Evolutionary conservation across 2,113 vertebrate genomes (phyloP).

Genomic region (Lepisosteus oculatus): DNA sequence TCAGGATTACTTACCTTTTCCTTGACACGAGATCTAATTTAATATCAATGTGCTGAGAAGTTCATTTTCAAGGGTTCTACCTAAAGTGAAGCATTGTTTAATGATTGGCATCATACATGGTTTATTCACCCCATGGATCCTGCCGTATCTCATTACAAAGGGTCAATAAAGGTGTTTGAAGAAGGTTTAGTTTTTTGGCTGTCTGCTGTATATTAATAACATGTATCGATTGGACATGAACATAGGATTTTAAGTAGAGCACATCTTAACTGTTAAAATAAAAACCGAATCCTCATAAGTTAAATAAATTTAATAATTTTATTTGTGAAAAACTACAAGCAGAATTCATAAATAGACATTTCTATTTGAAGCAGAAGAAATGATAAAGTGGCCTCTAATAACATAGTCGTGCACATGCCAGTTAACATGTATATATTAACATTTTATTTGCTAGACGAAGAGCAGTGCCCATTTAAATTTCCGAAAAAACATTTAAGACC

Average conservation of each 20-base stretch:
- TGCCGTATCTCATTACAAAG: no score
- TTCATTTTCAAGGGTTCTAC: no score
- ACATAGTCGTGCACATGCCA: slow-evolving; percentile 99
- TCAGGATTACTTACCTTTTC: no score
- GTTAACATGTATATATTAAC: slow-evolving; percentile 98
- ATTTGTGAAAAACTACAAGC: slow-evolving; percentile 99
- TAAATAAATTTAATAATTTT: slow-evolving; percentile 96
- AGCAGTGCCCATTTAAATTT: slow-evolving; percentile 93
- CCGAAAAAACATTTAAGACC: slow-evolving; percentile 91
- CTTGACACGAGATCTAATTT: no score
- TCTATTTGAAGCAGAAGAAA: slow-evolving; percentile 98
- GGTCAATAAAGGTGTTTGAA: no score
- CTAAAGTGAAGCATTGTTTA: no score
- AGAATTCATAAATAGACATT: slow-evolving; percentile 99
- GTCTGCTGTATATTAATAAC: no score
- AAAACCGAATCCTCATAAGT: slow-evolving; percentile 36
- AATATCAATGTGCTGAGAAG: no score
- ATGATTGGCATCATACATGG: no score
- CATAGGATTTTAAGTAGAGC: neutral
- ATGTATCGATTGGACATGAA: neutral
- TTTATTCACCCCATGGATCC: no score
- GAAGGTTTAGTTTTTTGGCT: no score
- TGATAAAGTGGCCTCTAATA: slow-evolving; percentile 95
- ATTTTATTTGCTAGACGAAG: slow-evolving; percentile 96
- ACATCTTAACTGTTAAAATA: slow-evolving; percentile 12